These are phyloP conservation scores for Synanthedon tipuliformis DNA, from an alignment of 2,888 invertebrate species.

Conservation along the genomic window DNA sequence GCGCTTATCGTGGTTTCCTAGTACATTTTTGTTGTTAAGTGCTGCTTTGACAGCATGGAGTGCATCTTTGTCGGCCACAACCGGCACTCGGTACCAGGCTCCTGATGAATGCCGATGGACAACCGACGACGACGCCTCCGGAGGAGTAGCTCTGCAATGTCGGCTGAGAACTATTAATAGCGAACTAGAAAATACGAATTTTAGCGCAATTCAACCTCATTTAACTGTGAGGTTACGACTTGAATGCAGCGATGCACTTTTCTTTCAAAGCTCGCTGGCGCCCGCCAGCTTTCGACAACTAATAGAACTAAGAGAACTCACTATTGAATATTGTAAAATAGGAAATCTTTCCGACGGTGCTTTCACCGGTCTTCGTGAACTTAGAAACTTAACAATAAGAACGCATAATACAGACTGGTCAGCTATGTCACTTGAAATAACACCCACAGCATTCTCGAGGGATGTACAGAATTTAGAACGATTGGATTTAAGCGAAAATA, in stretches of 20 bases:
- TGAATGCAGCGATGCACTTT: constrained; percentile 83
- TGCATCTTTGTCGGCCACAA: constrained; percentile 60
- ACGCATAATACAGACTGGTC: constrained; percentile 89
- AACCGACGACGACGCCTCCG: constrained; percentile 74
- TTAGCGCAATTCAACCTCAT: constrained; percentile 85
- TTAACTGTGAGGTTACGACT: constrained; percentile 81
- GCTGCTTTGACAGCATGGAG: constrained; percentile 47
- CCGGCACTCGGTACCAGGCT: constrained; percentile 78
- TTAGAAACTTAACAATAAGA: constrained; percentile 82
- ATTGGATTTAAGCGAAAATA: constrained; percentile 82
- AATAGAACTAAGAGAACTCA: constrained; percentile 80
- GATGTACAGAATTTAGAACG: constrained; percentile 79
- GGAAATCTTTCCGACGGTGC: constrained; percentile 84
- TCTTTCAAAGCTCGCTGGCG: constrained; percentile 82
- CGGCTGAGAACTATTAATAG: constrained; percentile 82
- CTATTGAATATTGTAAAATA: constrained; percentile 86
- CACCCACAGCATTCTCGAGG: constrained; percentile 78
- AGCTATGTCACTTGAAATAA: constrained; percentile 81
- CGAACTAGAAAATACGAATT: constrained; percentile 84
- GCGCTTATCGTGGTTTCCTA: constrained; percentile 51
- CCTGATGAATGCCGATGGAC: constrained; percentile 87
- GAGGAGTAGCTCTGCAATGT: constrained; percentile 79
- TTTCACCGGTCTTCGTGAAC: constrained; percentile 82
- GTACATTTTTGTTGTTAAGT: constrained; percentile 53
- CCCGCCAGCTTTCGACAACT: constrained; percentile 82